Evolutionary conservation across 2,113 vertebrate species (phyloP).

Genomic region (Chiloscyllium plagiosum): DNA sequence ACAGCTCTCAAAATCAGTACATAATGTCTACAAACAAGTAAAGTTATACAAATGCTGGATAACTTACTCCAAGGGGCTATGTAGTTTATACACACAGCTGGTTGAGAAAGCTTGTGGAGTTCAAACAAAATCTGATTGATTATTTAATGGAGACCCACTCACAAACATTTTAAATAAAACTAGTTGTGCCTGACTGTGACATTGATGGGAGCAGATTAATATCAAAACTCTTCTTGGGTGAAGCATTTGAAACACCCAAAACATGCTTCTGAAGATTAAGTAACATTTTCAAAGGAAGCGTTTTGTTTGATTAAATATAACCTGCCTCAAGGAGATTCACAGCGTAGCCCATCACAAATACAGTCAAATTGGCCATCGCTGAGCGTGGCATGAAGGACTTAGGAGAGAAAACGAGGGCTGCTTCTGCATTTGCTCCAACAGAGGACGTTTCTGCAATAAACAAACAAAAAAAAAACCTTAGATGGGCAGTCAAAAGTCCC

Average conservation of each 20-base stretch:
- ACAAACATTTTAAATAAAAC: background rate
- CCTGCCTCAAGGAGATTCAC: conserved; percentile 75
- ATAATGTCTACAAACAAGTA: background rate
- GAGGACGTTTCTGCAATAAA: conserved; percentile 49
- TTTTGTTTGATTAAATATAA: conserved; percentile 24
- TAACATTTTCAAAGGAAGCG: background rate
- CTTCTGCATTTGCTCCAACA: conserved; percentile 67
- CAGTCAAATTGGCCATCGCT: conserved; percentile 62
- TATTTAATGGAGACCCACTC: background rate
- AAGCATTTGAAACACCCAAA: background rate
- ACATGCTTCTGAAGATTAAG: background rate
- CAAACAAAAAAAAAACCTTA: conserved; percentile 35
- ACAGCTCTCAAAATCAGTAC: background rate
- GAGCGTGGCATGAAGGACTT: conserved; percentile 72
- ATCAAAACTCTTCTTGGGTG: background rate
- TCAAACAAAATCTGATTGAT: background rate
- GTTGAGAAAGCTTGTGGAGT: background rate
- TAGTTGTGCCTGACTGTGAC: background rate
- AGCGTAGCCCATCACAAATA: conserved; percentile 63
- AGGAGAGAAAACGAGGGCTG: conserved; percentile 70
- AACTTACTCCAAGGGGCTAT: background rate
- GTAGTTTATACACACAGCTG: background rate
- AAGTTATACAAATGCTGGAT: background rate
- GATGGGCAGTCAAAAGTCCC: background rate
- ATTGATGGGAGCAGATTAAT: background rate